phyloP scores from a whole-genome alignment of 2,797 vertebrate species.

The Mastacembelus armatus region DNA sequence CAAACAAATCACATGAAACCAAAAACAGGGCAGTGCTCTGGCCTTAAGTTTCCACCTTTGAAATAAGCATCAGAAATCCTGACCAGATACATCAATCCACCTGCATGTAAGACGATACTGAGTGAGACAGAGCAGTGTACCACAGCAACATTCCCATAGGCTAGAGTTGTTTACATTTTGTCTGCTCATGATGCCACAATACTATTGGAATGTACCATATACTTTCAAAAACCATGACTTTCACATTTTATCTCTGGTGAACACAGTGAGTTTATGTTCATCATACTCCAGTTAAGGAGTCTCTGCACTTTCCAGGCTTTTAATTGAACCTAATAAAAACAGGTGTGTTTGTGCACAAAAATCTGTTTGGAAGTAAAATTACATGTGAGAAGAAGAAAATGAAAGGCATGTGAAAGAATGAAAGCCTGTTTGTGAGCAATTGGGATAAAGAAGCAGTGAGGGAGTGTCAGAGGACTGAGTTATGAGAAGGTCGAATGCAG shows the following conservation, averaged over 20 bases:
- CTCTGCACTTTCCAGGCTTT: conserved; percentile 30
- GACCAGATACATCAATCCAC: not conserved
- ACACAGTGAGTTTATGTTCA: no score
- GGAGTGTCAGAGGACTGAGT: conserved; percentile 57
- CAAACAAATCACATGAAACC: no score
- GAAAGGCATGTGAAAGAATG: conserved; percentile 53
- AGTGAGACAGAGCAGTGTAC: not conserved
- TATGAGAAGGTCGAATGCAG: conserved; percentile 76
- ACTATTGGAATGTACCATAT: no score
- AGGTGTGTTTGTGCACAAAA: conserved; percentile 49
- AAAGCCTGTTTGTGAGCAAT: conserved; percentile 54
- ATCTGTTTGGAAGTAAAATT: conserved; percentile 37
- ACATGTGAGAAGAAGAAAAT: conserved; percentile 38
- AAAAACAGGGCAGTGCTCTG: no score
- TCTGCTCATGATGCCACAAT: no score
- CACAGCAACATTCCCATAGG: not conserved
- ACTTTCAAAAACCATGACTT: no score
- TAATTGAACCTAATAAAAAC: conserved; percentile 24
- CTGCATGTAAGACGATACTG: not conserved
- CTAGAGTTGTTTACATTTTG: no score
- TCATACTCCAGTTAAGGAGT: no score
- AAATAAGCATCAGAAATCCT: no score
- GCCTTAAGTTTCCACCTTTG: no score
- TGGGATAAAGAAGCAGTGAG: conserved; percentile 44
- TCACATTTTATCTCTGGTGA: no score